These are phyloP conservation scores for Eleutherodactylus coqui DNA, from an alignment of 2,797 vertebrate species.

Conservation along the genomic window DNA sequence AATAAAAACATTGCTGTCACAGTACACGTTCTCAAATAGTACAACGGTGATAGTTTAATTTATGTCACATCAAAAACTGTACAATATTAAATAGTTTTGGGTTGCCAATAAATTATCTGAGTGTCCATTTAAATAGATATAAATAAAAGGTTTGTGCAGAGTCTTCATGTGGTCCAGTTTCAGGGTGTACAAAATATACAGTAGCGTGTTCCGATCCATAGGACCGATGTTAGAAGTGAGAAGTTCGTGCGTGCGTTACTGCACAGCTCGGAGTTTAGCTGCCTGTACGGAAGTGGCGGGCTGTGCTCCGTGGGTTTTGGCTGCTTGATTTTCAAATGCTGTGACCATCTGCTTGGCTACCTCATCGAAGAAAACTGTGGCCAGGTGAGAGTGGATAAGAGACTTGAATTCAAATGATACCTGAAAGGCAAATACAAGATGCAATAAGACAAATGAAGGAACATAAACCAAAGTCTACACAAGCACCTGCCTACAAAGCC, in stretches of 20 bases:
- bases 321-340: constrained; percentile 78
- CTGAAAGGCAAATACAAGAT: constrained; percentile 65
- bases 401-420: constrained; percentile 85
- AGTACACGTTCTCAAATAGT: constrained; percentile 12
- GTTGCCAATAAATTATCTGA: constrained; percentile 40
- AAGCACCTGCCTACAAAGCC: neutral
- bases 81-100: constrained; percentile 32
- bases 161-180: constrained; percentile 34
- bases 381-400: constrained; percentile 80
- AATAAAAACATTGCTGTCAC: neutral
- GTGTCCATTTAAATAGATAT: constrained; percentile 52
- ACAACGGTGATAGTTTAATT: neutral
- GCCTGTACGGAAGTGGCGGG: constrained; percentile 8
- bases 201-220: constrained; percentile 26
- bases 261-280: neutral
- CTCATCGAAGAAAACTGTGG: constrained; percentile 78
- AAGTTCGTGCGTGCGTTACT: neutral
- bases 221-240: neutral
- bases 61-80: constrained; percentile 1
- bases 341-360: constrained; percentile 82
- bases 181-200: too few relatives aligned
- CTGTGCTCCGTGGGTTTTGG: constrained; percentile 69
- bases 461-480: neutral
- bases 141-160: constrained; percentile 59
- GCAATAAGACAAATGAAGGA: neutral